Base-by-base conservation (phyloP, 2,888 invertebrate species). In the Neoaliturus tenellus region DNA sequence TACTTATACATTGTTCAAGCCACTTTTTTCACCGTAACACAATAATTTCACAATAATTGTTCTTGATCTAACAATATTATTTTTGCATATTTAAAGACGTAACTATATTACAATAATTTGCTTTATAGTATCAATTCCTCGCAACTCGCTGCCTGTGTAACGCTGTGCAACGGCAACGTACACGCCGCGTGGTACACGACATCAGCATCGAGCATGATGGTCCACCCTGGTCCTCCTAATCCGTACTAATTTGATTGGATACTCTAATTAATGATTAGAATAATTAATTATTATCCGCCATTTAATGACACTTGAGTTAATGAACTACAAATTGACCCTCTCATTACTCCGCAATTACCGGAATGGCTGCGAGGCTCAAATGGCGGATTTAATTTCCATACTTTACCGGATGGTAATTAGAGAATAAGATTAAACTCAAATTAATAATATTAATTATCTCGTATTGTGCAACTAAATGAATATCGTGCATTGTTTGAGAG, bases 261-360 rank as follows among this genome's bases (percentile, higher is more conserved):
- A 75, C 44, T 41, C 44, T 8, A 75, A 39, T 75, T 39, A 28
- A 44, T n/a, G 73, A 28, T 44, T 44, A 75, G 73, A 44, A 44
- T 75, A 75, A 75, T 75, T 75, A 75, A 75, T 75, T 75, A 75
- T 35, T 39, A 67, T 28, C 35, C n/a, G 35, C 39, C n/a, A 20
- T 75, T 71, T 41, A 44, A 75, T 28, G 73, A 75, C 78, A 78
- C 51, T 78, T 28, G 2, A 78, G 51, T 78, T 78, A 78, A 55
- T 78, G 78, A 78, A 20, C 44, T 55, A 78, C 55, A 48, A 78
- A 78, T 78, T 55, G 78, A 55, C 33, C 23, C 31, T 17, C 31
- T 78, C 78, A 78, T 55, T 78, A 78, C 35, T 33, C 12, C 33
- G n/a, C 35, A 33, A 78, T 55, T 55, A 78, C 55, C 10, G 35